phyloP scores from a whole-genome alignment of 2,888 invertebrate genomes.

The Tillus elongatus region DNA sequence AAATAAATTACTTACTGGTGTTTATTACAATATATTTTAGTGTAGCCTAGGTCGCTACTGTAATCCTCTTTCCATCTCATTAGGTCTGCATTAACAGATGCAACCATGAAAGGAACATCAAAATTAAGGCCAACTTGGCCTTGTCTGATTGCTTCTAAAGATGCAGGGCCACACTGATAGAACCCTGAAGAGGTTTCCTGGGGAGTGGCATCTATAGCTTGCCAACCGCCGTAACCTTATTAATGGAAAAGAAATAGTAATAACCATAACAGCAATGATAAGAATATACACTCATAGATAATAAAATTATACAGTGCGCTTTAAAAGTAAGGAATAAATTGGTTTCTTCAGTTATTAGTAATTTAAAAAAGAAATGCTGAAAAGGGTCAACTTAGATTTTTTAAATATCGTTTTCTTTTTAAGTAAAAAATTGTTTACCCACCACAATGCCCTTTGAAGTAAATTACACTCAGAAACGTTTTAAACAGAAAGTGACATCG shows the following conservation, averaged over 20 bases:
- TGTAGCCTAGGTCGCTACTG: constrained; percentile 53
- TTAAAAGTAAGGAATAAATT: no score
- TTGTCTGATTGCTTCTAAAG: constrained; percentile 65
- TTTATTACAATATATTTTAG: constrained; percentile 61
- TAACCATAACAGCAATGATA: not conserved
- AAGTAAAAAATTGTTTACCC: no score
- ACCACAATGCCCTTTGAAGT: no score
- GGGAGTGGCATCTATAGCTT: constrained; percentile 78
- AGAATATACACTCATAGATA: not conserved
- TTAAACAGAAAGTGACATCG: no score
- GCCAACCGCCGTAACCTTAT: constrained; percentile 84
- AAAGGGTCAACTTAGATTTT: no score
- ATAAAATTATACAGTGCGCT: constrained; percentile 5
- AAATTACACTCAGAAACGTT: no score
- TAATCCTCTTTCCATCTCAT: constrained; percentile 69
- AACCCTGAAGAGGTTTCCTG: constrained; percentile 66
- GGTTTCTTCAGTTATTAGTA: not conserved
- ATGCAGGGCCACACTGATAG: constrained; percentile 72
- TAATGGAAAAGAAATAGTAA: constrained; percentile 6
- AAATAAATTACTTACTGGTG: constrained; percentile 49
- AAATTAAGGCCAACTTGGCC: constrained; percentile 66
- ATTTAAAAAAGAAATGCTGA: no score
- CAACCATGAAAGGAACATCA: constrained; percentile 69
- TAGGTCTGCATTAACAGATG: constrained; percentile 76
- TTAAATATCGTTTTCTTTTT: no score